Base-by-base conservation (phyloP, 1,140 invertebrate species). In the Zaprionus capensis region DNA sequence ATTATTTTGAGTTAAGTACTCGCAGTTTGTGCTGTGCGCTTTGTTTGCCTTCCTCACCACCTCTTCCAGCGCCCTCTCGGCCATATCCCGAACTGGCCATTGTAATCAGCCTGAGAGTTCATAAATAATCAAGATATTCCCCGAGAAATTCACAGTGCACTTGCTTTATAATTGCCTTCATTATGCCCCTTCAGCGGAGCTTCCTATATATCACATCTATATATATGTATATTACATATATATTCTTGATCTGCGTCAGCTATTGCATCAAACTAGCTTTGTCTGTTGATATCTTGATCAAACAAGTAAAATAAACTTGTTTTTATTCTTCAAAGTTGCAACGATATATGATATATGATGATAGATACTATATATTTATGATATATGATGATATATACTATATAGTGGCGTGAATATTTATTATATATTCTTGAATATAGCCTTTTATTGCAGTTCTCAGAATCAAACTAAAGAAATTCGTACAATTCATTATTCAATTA, bases 1-100 rank as follows among this genome's bases (percentile, higher is more conserved):
- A 88, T 88, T 87, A 71, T 84, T 88, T 90, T 81, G 78, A 81
- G 71, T 88, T 82, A 86, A 85, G 64, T 81, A 75, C 65, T 64
- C 72, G 59, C 53, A 44, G 44, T 71, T 71, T 76, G 41, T 17
- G n/a, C 41, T 41, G 5, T 41, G 65, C 53, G 28, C 56, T n/a
- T 59, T 71, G 56, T 79, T 78, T 61, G 41, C 20, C 20, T 61
- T n/a, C 22, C 9, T 44, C 4, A 0, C 5, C 7, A 1, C 57
- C 20, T 15, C 46, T 41, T 41, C 46, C 46, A 5, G 24, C 24
- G 12, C 4, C 14, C 53, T 1, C 9, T n/a, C 46, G 20, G 4
- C 3, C 20, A 12, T 20, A 11, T 51, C 11, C 17, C 46, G 11
- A 51, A 51, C 20, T 51, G 17, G 46, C 9, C 20, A 46, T 46